Conservation (phyloP, 2,113 vertebrate genomes). For the Charadrius vociferus region DNA sequence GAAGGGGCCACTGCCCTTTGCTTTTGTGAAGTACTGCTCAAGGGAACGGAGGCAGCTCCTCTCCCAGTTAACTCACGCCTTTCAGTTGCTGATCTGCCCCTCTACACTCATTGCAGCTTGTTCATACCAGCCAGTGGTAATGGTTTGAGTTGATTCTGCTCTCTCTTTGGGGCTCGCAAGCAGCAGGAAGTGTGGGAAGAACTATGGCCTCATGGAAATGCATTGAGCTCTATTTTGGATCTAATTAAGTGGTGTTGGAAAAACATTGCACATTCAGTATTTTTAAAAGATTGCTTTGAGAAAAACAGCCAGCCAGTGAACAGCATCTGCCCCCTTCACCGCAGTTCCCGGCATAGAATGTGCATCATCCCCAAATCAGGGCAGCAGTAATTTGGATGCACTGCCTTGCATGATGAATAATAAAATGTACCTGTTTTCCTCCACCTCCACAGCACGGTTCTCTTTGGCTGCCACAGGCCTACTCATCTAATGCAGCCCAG, state of each 20-base stretch:
- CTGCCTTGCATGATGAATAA: background rate
- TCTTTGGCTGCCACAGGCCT: background rate
- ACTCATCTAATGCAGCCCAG: background rate
- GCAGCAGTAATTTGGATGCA: background rate
- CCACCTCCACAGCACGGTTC: background rate
- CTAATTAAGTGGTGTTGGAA: background rate
- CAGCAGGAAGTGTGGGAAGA: background rate
- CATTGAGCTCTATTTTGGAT: background rate
- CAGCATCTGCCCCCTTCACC: background rate
- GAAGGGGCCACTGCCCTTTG: background rate
- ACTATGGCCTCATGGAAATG: background rate
- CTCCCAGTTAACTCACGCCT: background rate
- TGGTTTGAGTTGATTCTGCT: background rate
- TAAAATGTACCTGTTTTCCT: background rate
- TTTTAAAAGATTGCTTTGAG: background rate
- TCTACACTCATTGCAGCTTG: background rate
- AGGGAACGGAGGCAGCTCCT: background rate
- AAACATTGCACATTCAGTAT: background rate
- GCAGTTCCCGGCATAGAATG: accelerated
- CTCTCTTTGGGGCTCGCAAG: background rate
- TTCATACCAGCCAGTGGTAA: background rate
- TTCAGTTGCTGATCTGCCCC: background rate
- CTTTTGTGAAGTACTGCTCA: background rate
- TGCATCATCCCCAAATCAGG: background rate
- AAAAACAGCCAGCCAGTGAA: background rate